Percentiles rank a stretch among this genome's conserved stretches.
These are phyloP conservation scores for Champsocephalus esox DNA, from an alignment of 2,797 vertebrate species.

Conservation along the genomic window DNA sequence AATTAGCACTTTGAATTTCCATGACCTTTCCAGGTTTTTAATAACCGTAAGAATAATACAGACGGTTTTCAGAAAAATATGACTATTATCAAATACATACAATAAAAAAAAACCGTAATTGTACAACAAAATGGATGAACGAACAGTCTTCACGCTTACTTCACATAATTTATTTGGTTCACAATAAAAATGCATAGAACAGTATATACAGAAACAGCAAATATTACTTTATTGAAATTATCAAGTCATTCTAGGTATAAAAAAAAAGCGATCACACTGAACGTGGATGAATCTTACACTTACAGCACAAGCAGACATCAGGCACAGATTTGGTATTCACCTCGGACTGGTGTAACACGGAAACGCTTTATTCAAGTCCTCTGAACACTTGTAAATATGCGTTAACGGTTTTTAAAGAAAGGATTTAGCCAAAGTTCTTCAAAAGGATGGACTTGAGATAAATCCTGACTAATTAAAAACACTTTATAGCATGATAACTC, in stretches of 20 bases:
- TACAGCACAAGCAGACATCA: conserved; percentile 63
- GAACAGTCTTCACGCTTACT: background rate
- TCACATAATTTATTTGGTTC: conserved; percentile 46
- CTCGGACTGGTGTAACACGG: conserved; percentile 37
- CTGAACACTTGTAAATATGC: background rate
- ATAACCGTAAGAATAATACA: too few relatives aligned
- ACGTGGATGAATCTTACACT: conserved; percentile 16
- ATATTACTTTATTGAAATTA: conserved; percentile 77
- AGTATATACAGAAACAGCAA: conserved; percentile 68
- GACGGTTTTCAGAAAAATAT: too few relatives aligned
- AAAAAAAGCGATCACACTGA: conserved; percentile 50
- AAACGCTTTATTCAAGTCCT: background rate
- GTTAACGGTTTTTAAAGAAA: background rate
- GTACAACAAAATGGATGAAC: background rate
- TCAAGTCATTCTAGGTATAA: conserved; percentile 58
- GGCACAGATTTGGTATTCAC: conserved; percentile 64
- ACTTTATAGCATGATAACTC: background rate
- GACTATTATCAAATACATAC: too few relatives aligned
- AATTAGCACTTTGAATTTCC: too few relatives aligned
- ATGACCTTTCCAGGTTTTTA: too few relatives aligned
- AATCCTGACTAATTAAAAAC: background rate
- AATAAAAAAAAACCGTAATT: background rate
- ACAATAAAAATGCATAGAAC: conserved; percentile 36
- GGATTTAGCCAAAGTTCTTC: background rate
- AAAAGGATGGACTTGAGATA: conserved; percentile 1